Conservation (phyloP, 2,113 vertebrate species). For the Megaceryle torquata region DNA sequence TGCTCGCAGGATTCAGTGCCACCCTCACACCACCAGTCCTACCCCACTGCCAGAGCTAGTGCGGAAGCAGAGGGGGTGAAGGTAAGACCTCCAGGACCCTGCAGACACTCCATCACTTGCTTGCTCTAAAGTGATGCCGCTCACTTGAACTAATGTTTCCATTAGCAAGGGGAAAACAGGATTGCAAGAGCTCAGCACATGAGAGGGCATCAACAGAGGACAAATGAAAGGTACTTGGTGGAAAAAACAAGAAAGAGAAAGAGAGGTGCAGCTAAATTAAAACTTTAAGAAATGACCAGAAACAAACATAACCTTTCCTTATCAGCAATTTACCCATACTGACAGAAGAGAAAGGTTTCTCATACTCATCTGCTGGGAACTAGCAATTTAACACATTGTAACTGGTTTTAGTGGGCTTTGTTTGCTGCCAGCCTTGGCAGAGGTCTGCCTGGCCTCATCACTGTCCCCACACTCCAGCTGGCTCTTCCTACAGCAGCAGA, state of each 20-base stretch:
- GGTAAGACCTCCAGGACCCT: background rate
- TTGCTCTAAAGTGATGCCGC: background rate
- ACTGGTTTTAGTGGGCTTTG: background rate
- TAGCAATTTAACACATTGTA: constrained; percentile 4
- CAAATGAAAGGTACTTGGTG: background rate
- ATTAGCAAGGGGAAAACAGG: background rate
- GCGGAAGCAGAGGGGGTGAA: fast-evolving
- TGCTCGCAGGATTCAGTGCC: background rate
- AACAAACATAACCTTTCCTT: background rate
- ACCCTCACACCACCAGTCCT: background rate
- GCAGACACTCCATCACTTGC: fast-evolving
- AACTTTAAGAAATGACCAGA: background rate
- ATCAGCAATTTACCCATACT: background rate
- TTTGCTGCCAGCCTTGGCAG: constrained; percentile 47
- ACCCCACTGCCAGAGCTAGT: background rate
- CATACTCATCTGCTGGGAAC: background rate
- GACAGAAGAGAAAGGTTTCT: background rate
- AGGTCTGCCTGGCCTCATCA: constrained; percentile 33
- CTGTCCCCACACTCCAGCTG: constrained; percentile 48
- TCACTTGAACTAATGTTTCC: background rate
- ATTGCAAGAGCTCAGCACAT: background rate
- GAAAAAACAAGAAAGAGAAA: background rate
- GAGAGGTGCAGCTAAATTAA: background rate
- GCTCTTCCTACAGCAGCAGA: constrained; percentile 17
- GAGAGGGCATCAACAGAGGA: fast-evolving